Conservation (phyloP, 2,113 vertebrate species). For the Ornithorhynchus anatinus region DNA sequence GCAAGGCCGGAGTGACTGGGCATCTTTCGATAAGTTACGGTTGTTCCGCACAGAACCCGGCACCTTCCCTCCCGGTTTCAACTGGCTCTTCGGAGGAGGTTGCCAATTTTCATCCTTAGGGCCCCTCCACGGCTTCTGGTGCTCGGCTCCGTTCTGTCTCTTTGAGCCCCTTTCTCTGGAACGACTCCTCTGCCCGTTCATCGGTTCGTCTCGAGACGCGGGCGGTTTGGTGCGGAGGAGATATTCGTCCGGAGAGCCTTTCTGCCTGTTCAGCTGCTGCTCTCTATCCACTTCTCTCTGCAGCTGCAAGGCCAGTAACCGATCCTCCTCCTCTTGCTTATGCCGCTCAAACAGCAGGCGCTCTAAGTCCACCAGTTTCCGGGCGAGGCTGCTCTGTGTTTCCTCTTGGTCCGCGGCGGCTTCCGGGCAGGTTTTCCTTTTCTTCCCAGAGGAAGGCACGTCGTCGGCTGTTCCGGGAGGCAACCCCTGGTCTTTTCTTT, state of each 20-base stretch:
- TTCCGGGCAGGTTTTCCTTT: slow-evolving; percentile 39
- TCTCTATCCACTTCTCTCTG: slow-evolving; percentile 83
- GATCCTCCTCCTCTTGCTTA: slow-evolving; percentile 86
- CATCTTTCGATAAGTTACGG: slow-evolving; percentile 38
- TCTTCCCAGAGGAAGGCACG: slow-evolving; percentile 51
- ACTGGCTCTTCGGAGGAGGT: slow-evolving; percentile 26
- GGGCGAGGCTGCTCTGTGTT: slow-evolving; percentile 39
- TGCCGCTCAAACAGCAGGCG: slow-evolving; percentile 68
- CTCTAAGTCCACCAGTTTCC: slow-evolving; percentile 71
- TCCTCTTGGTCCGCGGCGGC: slow-evolving; percentile 31
- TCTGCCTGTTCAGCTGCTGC: slow-evolving; percentile 73
- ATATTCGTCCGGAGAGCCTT: slow-evolving; percentile 84
- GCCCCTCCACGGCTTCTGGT: slow-evolving; percentile 22
- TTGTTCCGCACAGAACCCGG: slow-evolving; percentile 59
- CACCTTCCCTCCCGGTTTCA: slow-evolving; percentile 56
- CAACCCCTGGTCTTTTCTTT: slow-evolving; percentile 58
- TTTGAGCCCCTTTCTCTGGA: slow-evolving; percentile 8
- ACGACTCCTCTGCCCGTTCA: slow-evolving; percentile 19
- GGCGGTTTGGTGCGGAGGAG: slow-evolving; percentile 69
- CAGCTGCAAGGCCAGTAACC: slow-evolving; percentile 81
- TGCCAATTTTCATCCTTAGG: slow-evolving; percentile 64
- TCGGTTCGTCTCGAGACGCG: not conserved
- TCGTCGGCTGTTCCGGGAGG: slow-evolving; percentile 28
- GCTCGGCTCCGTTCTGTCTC: slow-evolving; percentile 5
- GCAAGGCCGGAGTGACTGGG: slow-evolving; percentile 46